Conservation (phyloP, 92 coral and sea anemone species). For the Epizoanthus fatuus region DNA sequence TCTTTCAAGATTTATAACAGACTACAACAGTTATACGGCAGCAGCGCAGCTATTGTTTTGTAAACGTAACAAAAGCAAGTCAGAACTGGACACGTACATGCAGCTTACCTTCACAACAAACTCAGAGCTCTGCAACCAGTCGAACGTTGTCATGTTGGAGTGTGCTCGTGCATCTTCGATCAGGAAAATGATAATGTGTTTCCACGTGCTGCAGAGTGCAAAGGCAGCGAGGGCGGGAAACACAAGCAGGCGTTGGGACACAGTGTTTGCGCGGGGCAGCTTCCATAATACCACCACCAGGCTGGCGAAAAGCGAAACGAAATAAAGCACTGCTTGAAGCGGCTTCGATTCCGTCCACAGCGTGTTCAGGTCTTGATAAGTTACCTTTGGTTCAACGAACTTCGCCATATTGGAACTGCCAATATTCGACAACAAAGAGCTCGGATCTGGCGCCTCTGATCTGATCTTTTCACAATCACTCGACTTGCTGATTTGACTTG, state of each 20-base stretch:
- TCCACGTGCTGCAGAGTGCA: conserved; percentile 53
- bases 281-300: conserved; percentile 60
- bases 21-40: too few relatives aligned
- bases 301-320: conserved; percentile 54
- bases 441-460: conserved; percentile 3
- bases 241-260: conserved; percentile 44
- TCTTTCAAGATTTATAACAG: too few relatives aligned
- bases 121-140: conserved; percentile 59
- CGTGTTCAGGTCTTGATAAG: conserved; percentile 24
- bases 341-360: conserved; percentile 53
- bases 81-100: background rate
- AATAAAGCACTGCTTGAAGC: conserved; percentile 49
- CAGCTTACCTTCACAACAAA: conserved; percentile 52
- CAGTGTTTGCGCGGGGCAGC: conserved; percentile 34
- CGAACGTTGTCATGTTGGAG: conserved; percentile 44
- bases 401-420: conserved; percentile 12
- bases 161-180: conserved; percentile 34
- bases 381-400: conserved; percentile 17
- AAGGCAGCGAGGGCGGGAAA: conserved; percentile 53
- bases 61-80: background rate
- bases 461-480: background rate
- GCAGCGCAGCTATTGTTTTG: background rate
- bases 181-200: conserved; percentile 45
- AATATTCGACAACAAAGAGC: conserved; percentile 3
- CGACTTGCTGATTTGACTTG: conserved; percentile 22